Percentiles rank a stretch among this genome's conserved stretches.
Evolutionary conservation across 2,797 vertebrate species (phyloP).

Genomic region (Dromococcyx pavoninus): DNA sequence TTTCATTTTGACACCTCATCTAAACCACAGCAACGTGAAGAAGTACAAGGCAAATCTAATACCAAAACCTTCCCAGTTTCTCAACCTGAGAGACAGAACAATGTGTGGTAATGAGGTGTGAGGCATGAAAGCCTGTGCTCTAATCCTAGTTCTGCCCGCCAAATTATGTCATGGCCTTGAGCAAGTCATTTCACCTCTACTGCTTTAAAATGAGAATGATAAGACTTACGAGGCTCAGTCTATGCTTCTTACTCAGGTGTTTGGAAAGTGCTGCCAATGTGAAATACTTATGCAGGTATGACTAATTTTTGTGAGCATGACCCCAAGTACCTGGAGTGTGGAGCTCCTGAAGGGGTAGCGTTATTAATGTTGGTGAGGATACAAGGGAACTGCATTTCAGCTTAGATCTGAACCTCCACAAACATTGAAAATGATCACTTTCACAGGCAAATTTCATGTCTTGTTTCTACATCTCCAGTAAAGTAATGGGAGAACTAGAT

Average conservation of each 20-base stretch:
- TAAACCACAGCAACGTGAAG: neutral
- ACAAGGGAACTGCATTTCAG: neutral
- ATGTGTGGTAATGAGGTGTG: constrained; percentile 47
- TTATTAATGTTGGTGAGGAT: neutral
- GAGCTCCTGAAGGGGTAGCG: neutral
- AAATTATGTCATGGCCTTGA: constrained; percentile 61
- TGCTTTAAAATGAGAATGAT: constrained; percentile 45
- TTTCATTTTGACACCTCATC: constrained; percentile 32
- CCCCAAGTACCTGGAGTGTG: neutral
- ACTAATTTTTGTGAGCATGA: neutral
- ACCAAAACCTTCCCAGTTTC: neutral
- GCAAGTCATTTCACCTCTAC: constrained; percentile 47
- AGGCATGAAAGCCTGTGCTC: neutral
- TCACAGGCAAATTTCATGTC: neutral
- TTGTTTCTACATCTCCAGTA: neutral
- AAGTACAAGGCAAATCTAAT: neutral
- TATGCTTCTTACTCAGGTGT: constrained; percentile 36
- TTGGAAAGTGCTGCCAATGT: constrained; percentile 25
- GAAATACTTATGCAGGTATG: neutral
- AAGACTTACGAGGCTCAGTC: constrained; percentile 30
- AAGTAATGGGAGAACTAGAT: neutral
- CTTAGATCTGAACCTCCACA: neutral
- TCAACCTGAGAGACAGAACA: neutral
- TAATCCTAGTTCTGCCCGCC: constrained; percentile 38
- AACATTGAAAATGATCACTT: neutral